Evolutionary conservation across 53 echinoderm and acorn worm species (phyloP).

Genomic region (Echinarachnius parma): DNA sequence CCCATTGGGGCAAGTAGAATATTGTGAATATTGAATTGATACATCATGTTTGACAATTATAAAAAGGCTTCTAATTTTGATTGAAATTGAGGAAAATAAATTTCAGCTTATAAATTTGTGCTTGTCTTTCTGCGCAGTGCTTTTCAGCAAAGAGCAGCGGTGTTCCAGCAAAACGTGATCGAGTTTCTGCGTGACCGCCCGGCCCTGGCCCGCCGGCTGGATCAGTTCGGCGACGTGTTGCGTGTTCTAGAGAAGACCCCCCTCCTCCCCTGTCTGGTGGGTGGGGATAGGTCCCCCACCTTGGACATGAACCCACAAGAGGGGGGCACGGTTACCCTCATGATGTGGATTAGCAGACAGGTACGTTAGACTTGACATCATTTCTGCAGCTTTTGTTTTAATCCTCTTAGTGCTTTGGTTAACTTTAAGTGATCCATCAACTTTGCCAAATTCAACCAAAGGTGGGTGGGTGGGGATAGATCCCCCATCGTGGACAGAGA

Average conservation of each 20-base stretch:
- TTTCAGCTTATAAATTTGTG: too few relatives aligned
- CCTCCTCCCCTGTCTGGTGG: conserved; percentile 65
- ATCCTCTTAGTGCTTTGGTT: too few relatives aligned
- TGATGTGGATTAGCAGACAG: conserved; percentile 99
- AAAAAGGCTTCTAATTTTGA: too few relatives aligned
- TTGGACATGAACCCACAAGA: background rate
- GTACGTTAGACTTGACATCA: too few relatives aligned
- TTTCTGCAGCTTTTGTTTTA: background rate
- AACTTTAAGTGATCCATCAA: too few relatives aligned
- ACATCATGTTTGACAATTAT: too few relatives aligned
- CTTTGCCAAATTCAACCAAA: too few relatives aligned
- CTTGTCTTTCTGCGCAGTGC: too few relatives aligned
- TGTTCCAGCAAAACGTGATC: conserved; percentile 78
- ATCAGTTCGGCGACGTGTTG: conserved; percentile 68
- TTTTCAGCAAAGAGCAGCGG: conserved; percentile 74
- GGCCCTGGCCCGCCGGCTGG: conserved; percentile 53
- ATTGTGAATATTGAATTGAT: too few relatives aligned
- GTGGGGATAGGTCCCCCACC: conserved; percentile 3
- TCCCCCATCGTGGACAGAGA: background rate
- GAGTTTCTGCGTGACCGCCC: conserved; percentile 81
- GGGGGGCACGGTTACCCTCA: conserved; percentile 56
- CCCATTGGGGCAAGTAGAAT: too few relatives aligned
- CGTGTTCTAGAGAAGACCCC: conserved; percentile 80
- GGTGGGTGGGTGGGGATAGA: conserved; percentile 19
- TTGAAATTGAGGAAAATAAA: too few relatives aligned